Percentiles rank a stretch among this genome's conserved stretches.
Conservation (phyloP, 2,113 vertebrate species). For the Ascaphus truei region DNA sequence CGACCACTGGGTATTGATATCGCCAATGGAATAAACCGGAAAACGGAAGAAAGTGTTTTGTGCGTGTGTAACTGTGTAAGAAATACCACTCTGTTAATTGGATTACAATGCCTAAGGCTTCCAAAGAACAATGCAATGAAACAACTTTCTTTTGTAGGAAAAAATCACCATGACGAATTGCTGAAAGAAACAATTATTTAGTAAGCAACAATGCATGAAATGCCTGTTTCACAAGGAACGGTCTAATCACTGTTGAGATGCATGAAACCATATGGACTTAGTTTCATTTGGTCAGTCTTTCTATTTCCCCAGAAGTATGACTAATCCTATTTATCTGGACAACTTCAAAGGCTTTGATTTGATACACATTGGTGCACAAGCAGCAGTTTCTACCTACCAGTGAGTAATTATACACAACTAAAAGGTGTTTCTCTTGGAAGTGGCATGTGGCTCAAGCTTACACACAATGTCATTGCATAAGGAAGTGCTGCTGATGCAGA, state of each 20-base stretch:
- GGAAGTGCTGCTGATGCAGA: no score
- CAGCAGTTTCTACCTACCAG: constrained; percentile 33
- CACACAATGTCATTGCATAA: no score
- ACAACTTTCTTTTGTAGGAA: constrained; percentile 25
- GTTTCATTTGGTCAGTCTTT: constrained; percentile 42
- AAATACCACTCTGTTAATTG: constrained; percentile 29
- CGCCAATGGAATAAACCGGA: background rate
- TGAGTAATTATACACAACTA: constrained; percentile 34
- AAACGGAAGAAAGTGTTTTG: background rate
- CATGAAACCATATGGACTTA: constrained; percentile 41
- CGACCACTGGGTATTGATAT: no score
- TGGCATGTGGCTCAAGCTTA: background rate
- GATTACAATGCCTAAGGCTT: background rate
- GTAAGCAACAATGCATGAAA: constrained; percentile 34
- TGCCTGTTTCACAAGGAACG: constrained; percentile 28
- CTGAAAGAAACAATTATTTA: constrained; percentile 34
- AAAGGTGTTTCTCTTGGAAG: background rate
- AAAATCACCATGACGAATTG: constrained; percentile 37
- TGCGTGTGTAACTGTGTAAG: background rate
- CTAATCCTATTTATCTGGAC: constrained; percentile 50
- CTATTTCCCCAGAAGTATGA: constrained; percentile 32
- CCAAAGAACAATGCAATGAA: constrained; percentile 16
- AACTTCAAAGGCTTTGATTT: constrained; percentile 46
- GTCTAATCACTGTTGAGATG: constrained; percentile 32
- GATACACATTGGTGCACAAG: constrained; percentile 6